Evolutionary conservation across 2,797 vertebrate genomes (phyloP).

Genomic region (Stomatorhinus walkeri): DNA sequence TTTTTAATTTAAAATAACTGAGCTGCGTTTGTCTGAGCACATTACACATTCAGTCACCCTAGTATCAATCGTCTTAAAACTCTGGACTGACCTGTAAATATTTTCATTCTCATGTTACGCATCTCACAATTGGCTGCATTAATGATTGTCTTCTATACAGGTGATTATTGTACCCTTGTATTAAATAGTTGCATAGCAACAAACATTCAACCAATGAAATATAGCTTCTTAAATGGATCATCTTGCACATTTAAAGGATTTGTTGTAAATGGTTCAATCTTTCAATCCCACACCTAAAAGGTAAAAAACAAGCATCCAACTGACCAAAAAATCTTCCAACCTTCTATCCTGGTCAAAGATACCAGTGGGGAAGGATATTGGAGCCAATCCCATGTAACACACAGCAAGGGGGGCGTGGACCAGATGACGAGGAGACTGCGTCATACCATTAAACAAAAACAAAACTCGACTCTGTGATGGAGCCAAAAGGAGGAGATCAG

Average conservation of each 20-base stretch:
- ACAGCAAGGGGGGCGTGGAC: neutral
- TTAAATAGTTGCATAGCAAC: slow-evolving; percentile 76
- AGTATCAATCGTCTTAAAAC: neutral
- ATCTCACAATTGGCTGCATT: slow-evolving; percentile 30
- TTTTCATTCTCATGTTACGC: slow-evolving; percentile 14
- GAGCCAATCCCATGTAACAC: neutral
- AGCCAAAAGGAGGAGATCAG: neutral
- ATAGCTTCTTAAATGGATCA: slow-evolving; percentile 45
- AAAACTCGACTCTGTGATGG: neutral
- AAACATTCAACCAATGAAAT: slow-evolving; percentile 60
- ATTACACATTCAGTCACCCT: neutral
- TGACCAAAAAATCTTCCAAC: neutral
- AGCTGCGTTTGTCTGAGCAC: neutral
- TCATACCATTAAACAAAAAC: neutral
- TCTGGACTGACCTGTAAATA: slow-evolving; percentile 11
- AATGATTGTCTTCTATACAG: slow-evolving; percentile 69
- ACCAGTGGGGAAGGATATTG: neutral
- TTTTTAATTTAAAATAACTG: slow-evolving; percentile 1
- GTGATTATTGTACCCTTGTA: slow-evolving; percentile 47
- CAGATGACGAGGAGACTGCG: neutral
- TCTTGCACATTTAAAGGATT: slow-evolving; percentile 20
- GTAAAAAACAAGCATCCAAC: neutral
- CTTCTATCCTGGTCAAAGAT: neutral
- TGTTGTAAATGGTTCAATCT: slow-evolving; percentile 8
- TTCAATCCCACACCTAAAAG: neutral